A percentile compares a stretch with the other conserved stretches of the same genome.
Conservation (phyloP, 37 sponge, comb jelly and placozoan genomes). For the Hormiphora californensis region DNA sequence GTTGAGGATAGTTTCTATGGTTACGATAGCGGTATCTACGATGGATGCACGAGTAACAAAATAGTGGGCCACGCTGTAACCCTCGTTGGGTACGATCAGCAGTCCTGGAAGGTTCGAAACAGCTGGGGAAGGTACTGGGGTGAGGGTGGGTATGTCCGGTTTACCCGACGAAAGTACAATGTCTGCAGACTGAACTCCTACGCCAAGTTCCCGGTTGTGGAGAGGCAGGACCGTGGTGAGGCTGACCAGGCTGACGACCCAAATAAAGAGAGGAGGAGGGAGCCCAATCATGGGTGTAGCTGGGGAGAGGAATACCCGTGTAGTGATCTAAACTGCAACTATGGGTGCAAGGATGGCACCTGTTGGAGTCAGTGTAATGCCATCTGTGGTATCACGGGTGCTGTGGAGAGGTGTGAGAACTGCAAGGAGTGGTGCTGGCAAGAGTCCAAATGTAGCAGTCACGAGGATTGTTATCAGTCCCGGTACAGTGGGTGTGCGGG, state of each 20-base stretch:
- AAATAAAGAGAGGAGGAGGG: neutral
- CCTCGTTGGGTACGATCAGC: neutral
- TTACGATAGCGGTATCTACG: slow-evolving; percentile 12
- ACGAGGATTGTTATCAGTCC: neutral
- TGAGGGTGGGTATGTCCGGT: neutral
- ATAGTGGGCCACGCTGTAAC: neutral
- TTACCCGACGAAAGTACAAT: neutral
- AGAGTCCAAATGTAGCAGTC: neutral
- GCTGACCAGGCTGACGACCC: neutral
- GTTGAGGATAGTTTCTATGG: neutral
- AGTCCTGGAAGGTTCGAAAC: neutral
- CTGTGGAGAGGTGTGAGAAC: neutral
- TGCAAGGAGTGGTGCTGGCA: slow-evolving; percentile 20
- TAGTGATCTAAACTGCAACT: neutral
- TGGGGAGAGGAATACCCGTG: slow-evolving; percentile 8
- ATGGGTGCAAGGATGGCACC: neutral
- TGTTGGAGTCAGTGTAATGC: neutral
- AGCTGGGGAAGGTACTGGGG: slow-evolving; percentile 39
- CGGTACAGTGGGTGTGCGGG: neutral
- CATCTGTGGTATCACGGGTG: neutral
- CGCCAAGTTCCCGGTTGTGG: neutral
- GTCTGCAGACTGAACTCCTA: neutral
- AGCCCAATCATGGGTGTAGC: neutral
- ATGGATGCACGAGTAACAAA: neutral
- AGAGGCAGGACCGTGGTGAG: neutral